Evolutionary conservation across 2,888 invertebrate species (phyloP).

Genomic region (Ryuthela nishihirai): DNA sequence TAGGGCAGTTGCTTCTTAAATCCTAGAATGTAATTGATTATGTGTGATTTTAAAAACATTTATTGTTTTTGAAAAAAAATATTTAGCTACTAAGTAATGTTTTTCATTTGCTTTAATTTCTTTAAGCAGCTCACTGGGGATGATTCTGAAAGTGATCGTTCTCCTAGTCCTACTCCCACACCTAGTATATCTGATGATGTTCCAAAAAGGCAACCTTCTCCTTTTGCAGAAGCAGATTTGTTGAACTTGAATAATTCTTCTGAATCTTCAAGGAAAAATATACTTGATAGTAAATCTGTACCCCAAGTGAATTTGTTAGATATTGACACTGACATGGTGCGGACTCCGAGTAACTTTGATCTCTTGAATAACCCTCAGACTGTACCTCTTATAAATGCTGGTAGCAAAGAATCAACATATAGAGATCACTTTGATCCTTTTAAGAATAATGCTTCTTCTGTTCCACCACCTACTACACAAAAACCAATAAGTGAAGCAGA

Average conservation of each 20-base stretch:
- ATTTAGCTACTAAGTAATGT: background rate
- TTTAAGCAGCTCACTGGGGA: constrained; percentile 14
- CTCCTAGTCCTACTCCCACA: constrained; percentile 28
- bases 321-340: constrained; percentile 21
- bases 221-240: constrained; percentile 30
- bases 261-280: background rate
- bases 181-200: constrained; percentile 20
- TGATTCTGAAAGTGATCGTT: constrained; percentile 25
- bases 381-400: constrained; percentile 23
- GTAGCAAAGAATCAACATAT: constrained; percentile 20
- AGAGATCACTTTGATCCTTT: constrained; percentile 29
- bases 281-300: background rate
- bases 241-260: constrained; percentile 25
- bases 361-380: constrained; percentile 28
- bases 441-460: constrained; percentile 4
- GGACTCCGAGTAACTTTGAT: constrained; percentile 34
- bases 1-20: no score
- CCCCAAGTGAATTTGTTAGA: constrained; percentile 30
- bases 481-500: constrained; percentile 5
- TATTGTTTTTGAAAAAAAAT: background rate
- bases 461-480: constrained; percentile 3
- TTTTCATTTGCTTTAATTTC: constrained; percentile 57
- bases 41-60: background rate
- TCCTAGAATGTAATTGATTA: no score
- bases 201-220: constrained; percentile 11